Evolutionary conservation across 2,888 invertebrate genomes (phyloP).

Genomic region (Bursaphelenchus okinawaensis): DNA sequence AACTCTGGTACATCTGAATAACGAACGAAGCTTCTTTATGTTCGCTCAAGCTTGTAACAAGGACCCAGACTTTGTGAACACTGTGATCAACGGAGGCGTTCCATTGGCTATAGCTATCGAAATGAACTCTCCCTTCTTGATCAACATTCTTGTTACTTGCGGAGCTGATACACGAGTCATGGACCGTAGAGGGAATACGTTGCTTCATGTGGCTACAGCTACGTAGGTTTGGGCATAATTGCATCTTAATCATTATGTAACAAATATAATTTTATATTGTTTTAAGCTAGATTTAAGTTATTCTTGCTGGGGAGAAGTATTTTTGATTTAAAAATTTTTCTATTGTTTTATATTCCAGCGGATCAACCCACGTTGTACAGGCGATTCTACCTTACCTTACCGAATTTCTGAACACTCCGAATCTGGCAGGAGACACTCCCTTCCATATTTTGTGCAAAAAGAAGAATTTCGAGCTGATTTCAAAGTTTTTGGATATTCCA

Average conservation of each 20-base stretch:
- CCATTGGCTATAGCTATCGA: background rate
- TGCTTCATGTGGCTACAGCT: background rate
- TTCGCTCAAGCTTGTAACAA: background rate
- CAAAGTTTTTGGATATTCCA: background rate
- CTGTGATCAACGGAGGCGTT: background rate
- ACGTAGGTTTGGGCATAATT: too few species aligned
- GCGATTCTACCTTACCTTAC: background rate
- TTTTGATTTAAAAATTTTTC: too few species aligned
- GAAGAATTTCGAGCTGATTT: background rate
- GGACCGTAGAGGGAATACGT: background rate
- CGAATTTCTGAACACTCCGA: background rate
- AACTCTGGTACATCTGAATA: background rate
- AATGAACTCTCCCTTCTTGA: background rate
- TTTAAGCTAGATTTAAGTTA: too few species aligned
- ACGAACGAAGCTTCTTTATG: background rate
- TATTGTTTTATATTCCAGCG: too few species aligned
- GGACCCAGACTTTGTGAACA: background rate
- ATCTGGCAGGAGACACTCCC: background rate
- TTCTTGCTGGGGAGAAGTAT: too few species aligned
- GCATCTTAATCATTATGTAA: too few species aligned
- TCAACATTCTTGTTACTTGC: background rate
- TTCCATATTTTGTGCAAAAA: background rate
- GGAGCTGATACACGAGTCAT: background rate
- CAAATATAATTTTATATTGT: too few species aligned
- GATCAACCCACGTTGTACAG: background rate